These are phyloP conservation scores for Albula goreensis DNA, from an alignment of 2,113 vertebrate genomes.

Conservation along the genomic window DNA sequence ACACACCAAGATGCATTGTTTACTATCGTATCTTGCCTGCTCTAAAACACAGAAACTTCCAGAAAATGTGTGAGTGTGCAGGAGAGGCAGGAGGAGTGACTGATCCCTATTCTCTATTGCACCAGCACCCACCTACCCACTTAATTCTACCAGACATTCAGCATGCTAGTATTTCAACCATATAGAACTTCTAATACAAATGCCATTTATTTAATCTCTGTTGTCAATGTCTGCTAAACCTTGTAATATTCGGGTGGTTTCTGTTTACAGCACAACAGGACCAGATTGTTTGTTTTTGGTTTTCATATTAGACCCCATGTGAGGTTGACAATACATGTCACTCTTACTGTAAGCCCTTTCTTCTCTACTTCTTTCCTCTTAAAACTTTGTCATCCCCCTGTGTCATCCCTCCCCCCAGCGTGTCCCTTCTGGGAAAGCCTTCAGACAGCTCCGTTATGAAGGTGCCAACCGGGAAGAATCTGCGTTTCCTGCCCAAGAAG, in stretches of 20 bases:
- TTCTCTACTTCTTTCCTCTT: neutral
- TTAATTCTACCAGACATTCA: neutral
- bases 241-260: neutral
- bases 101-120: neutral
- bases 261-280: too few species aligned
- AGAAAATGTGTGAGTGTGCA: neutral
- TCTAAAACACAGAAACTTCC: neutral
- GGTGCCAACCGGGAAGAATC: slow-evolving; percentile 46
- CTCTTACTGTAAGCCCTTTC: neutral
- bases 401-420: slow-evolving; percentile 10
- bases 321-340: neutral
- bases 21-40: neutral
- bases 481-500: slow-evolving; percentile 41
- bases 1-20: neutral
- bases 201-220: neutral
- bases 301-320: neutral
- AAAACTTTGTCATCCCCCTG: neutral
- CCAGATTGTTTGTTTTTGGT: neutral
- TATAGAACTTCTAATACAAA: neutral
- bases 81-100: neutral
- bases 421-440: slow-evolving; percentile 43
- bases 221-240: neutral
- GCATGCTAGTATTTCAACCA: neutral
- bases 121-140: neutral
- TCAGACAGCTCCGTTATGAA: slow-evolving; percentile 45